Conservation (phyloP, 2,888 invertebrate genomes). For the Coronaproctus castanopsis region DNA sequence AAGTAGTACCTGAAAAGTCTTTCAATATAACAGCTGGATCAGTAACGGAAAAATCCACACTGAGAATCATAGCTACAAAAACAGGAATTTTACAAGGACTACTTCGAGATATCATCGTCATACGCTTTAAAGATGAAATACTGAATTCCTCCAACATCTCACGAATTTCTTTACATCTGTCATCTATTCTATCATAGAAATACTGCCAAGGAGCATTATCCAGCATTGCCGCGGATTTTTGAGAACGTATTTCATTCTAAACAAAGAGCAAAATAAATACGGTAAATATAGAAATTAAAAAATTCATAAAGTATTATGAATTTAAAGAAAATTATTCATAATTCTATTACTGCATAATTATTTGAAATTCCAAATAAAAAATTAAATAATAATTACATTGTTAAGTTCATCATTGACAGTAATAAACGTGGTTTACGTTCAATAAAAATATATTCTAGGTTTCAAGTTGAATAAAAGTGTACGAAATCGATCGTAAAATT, state of each 20-base stretch:
- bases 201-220: constrained; percentile 15
- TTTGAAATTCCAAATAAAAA: too few species aligned
- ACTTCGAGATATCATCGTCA: constrained; percentile 1
- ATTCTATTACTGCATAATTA: too few species aligned
- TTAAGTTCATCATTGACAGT: too few species aligned
- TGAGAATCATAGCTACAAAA: constrained; percentile 22
- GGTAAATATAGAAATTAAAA: too few species aligned
- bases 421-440: too few species aligned
- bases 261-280: not conserved
- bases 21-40: constrained; percentile 23
- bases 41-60: constrained; percentile 20
- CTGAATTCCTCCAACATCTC: constrained; percentile 2
- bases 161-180: not conserved
- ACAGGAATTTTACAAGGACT: constrained; percentile 19
- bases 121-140: not conserved
- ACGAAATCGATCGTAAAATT: too few species aligned
- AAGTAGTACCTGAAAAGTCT: constrained; percentile 20
- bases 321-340: too few species aligned
- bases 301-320: too few species aligned
- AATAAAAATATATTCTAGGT: too few species aligned
- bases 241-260: constrained; percentile 9
- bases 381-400: too few species aligned
- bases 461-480: too few species aligned
- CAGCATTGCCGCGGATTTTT: constrained; percentile 8
- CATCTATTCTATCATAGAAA: constrained; percentile 1